Conservation (phyloP, 2,888 invertebrate genomes). For the Eupithecia subumbrata region DNA sequence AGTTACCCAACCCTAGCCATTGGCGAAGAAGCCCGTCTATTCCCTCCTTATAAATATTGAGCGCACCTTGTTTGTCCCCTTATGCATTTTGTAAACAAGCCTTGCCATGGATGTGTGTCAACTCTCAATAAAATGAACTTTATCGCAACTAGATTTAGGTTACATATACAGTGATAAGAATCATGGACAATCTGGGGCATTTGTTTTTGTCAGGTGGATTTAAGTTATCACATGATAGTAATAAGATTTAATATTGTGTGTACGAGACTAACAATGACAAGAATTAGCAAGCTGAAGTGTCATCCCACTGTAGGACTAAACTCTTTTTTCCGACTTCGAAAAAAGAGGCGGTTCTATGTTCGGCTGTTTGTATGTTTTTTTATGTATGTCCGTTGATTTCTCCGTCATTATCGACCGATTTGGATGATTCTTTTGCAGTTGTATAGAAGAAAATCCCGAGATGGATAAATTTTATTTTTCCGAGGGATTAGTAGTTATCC, state of each 20-base stretch:
- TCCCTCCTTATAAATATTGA: constrained; percentile 60
- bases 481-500: too few species aligned
- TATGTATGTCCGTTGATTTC: too few species aligned
- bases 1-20: constrained; percentile 31
- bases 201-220: constrained; percentile 11
- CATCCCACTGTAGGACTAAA: too few species aligned
- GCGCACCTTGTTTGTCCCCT: constrained; percentile 53
- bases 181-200: constrained; percentile 2
- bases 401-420: too few species aligned
- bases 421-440: too few species aligned
- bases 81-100: constrained; percentile 61
- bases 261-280: too few species aligned
- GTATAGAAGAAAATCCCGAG: too few species aligned
- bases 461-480: too few species aligned
- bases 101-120: constrained; percentile 20
- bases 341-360: too few species aligned
- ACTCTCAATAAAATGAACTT: constrained; percentile 18
- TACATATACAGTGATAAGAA: neutral
- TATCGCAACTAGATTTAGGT: neutral
- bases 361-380: too few species aligned
- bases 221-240: neutral
- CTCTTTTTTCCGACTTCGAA: too few species aligned
- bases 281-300: too few species aligned
- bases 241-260: constrained; percentile 9
- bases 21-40: constrained; percentile 43